Evolutionary conservation across 2,113 vertebrate genomes (phyloP).

Genomic region (western clawed frog (Xenopus tropicalis)): UCB_Xtro_10.0 CM004446.2:53698501-53699000

Average conservation of each 20-base stretch:
- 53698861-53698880: background rate
- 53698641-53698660: constrained; percentile 30
- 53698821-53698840: constrained; percentile 22
- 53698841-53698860: constrained; percentile 34
- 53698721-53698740: constrained; percentile 27
- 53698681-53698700: constrained; percentile 31
- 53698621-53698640: constrained; percentile 19
- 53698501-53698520: constrained; percentile 23
- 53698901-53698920: constrained; percentile 9
- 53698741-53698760: constrained; percentile 13
- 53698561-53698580: constrained; percentile 25
- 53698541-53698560: constrained; percentile 29
- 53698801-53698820: constrained; percentile 13
- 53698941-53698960: constrained; percentile 27
- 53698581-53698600: constrained; percentile 22
- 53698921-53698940: constrained; percentile 28
- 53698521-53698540: constrained; percentile 20
- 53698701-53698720: constrained; percentile 17
- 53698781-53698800: constrained; percentile 24
- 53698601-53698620: constrained; percentile 28
- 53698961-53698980: background rate
- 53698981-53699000: background rate
- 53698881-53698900: constrained; percentile 5
- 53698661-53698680: constrained; percentile 39
- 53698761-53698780: constrained; percentile 26